Evolutionary conservation across 2,797 vertebrate genomes (phyloP), one percentile per base, ranked within the genome.

Genomic region (Brachyalestes nurse): DNA sequence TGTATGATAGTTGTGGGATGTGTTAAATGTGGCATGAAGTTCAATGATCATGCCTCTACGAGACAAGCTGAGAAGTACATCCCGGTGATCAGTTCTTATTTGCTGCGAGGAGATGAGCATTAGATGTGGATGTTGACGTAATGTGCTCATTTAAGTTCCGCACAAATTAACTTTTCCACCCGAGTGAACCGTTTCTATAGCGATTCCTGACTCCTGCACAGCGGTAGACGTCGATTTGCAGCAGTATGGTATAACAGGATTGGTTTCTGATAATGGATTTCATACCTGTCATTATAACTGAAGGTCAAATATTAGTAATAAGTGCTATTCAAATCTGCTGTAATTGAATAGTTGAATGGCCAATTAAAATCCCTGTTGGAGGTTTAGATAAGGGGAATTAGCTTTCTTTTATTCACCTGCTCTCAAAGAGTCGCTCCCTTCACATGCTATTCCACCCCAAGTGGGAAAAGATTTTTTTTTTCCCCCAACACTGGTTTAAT

Each of bases 331-430:
- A 86, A 89, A 88, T 86, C 87, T 86, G 81, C 69, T 88, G 85
- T 91, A 92, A 93, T 92, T 93, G 91, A 90, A 91, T 88, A 78
- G 80, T 85, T 90, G 86, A 94, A 93, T 90, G 89, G 85, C 89
- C 89, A 92, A 92, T 91, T 93, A 91, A 93, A 92, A 90, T 90
- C 84, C 85, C 83, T 85, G 83, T 90, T 88, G 85, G 89, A 87
- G 90, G 85, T 85, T 87, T 83, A 86, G 89, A 92, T 90, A 89
- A 88, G 82, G 83, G 73, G 79, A 88, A 87, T 89, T 86, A 87
- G 76, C 84, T 81, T 88, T 91, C 85, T 81, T 92, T 92, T 91
- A 93, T 93, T 91, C 90, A 91, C 88, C 80, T 87, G 86, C 84
- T 83, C 83, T 91, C 89, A 77, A 84, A 84, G 77, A 79, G 84